Conservation (phyloP, 2,797 vertebrate genomes). For the Amblyopsis hoosieri region DNA sequence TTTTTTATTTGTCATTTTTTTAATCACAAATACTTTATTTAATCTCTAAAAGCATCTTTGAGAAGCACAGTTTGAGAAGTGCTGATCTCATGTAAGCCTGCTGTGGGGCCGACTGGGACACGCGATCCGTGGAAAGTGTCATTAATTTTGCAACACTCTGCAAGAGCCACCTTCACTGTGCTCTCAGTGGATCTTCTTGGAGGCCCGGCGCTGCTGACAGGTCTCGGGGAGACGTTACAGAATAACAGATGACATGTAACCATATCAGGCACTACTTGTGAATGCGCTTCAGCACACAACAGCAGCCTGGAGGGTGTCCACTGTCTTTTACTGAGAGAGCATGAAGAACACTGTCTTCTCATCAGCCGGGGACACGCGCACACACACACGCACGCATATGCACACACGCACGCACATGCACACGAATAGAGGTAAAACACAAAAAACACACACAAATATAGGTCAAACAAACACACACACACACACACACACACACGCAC, state of each 20-base stretch:
- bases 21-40: no score
- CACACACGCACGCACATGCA: not conserved
- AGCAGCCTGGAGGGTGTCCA: no score
- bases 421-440: not conserved
- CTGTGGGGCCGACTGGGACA: not conserved
- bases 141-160: not conserved
- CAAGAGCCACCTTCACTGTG: not conserved
- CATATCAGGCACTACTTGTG: not conserved
- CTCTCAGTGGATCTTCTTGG: constrained; percentile 13
- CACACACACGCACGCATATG: constrained; percentile 3
- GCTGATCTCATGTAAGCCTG: not conserved
- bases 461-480: constrained; percentile 8
- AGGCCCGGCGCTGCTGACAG: constrained; percentile 4
- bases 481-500: constrained; percentile 56
- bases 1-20: no score
- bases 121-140: not conserved
- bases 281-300: no score
- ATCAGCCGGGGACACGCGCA: constrained; percentile 47
- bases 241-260: constrained; percentile 10
- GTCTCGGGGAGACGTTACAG: constrained; percentile 6
- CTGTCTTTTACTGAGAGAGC: constrained; percentile 19
- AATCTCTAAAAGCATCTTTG: no score
- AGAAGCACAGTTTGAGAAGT: no score
- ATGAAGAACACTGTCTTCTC: constrained; percentile 31
- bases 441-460: not conserved